These are phyloP conservation scores for Drosophila lutescens DNA, from an alignment of 2,888 invertebrate genomes.

Conservation along the genomic window DNA sequence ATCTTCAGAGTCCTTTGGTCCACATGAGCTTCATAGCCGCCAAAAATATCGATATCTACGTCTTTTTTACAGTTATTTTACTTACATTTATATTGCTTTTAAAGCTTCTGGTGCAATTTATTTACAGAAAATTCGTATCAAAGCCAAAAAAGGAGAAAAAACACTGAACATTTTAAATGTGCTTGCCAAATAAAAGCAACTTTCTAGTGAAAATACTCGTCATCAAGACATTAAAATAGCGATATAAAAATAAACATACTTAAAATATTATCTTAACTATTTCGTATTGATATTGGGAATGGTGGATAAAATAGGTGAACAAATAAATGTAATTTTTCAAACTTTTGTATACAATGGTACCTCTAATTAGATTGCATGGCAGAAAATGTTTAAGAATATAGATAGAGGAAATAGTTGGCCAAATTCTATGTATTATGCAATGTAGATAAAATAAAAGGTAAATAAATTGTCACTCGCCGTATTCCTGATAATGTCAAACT, in stretches of 20 bases:
- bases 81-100: neutral
- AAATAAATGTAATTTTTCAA: too few relatives aligned
- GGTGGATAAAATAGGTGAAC: too few relatives aligned
- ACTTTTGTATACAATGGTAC: too few relatives aligned
- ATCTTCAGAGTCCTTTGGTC: constrained; percentile 5
- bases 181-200: neutral
- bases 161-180: neutral
- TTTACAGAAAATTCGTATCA: neutral
- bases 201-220: neutral
- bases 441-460: neutral
- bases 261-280: neutral
- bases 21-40: constrained; percentile 6
- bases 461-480: neutral
- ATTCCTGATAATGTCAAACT: neutral
- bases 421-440: too few relatives aligned
- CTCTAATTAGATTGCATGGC: too few relatives aligned
- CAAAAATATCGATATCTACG: neutral
- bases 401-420: too few relatives aligned
- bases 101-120: neutral
- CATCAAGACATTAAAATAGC: too few relatives aligned
- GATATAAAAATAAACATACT: neutral
- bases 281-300: neutral
- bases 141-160: neutral
- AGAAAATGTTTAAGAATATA: too few relatives aligned
- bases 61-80: neutral